phyloP scores from a whole-genome alignment of 2,113 vertebrate genomes.

The Tauraco erythrolophus region DNA sequence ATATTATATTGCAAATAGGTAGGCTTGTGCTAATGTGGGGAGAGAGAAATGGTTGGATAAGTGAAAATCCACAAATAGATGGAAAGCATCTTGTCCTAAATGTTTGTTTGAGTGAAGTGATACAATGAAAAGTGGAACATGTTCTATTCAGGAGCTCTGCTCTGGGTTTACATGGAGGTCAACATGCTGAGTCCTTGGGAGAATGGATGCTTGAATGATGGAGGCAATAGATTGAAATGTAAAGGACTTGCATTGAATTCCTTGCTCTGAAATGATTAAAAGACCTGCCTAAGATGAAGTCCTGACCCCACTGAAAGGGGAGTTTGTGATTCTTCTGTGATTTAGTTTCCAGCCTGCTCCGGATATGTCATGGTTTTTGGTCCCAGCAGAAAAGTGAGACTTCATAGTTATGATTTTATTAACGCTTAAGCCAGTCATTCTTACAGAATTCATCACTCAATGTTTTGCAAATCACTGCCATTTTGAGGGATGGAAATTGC shows the following conservation, averaged over 20 bases:
- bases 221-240: not conserved
- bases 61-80: not conserved
- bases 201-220: not conserved
- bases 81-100: not conserved
- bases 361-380: not conserved
- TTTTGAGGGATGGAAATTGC: constrained; percentile 32
- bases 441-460: not conserved
- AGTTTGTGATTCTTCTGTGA: constrained; percentile 32
- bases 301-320: not conserved
- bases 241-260: not conserved
- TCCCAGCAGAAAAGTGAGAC: constrained; percentile 35
- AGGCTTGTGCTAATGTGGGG: not conserved
- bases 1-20: not conserved
- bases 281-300: constrained; percentile 4
- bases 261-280: constrained; percentile 23
- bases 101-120: not conserved
- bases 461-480: constrained; percentile 32
- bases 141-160: not conserved
- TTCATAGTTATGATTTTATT: constrained; percentile 28
- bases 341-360: not conserved
- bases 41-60: not conserved
- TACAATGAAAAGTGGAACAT: not conserved
- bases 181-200: not conserved
- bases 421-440: not conserved
- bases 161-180: not conserved